These are phyloP conservation scores for Menidia beryllina DNA, from an alignment of 2,113 vertebrate genomes.

Conservation along the genomic window DNA sequence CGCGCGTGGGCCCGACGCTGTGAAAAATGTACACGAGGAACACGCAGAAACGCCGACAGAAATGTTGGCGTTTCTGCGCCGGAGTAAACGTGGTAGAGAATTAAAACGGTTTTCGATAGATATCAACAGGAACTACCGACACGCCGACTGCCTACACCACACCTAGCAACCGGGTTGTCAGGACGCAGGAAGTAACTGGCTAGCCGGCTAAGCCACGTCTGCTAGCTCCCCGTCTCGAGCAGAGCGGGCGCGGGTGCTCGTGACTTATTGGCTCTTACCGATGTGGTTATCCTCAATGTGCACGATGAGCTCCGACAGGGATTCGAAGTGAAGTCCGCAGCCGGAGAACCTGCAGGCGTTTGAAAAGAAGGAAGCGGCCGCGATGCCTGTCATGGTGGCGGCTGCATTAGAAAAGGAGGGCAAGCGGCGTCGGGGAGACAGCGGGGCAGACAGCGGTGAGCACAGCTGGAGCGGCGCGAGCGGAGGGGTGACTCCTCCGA, in stretches of 20 bases:
- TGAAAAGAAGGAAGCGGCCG: constrained; percentile 97
- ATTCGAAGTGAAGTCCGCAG: constrained; percentile 93
- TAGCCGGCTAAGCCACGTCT: constrained; percentile 65
- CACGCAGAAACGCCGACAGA: not conserved
- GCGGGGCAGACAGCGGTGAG: constrained; percentile 57
- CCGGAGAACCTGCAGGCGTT: constrained; percentile 93
- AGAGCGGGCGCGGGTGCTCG: constrained; percentile 35
- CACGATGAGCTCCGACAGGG: constrained; percentile 92
- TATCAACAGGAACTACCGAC: not conserved
- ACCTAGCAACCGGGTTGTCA: constrained; percentile 88
- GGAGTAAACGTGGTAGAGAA: not conserved
- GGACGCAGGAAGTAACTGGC: constrained; percentile 83
- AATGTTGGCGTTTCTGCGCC: not conserved
- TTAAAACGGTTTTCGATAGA: not conserved
- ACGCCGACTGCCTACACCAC: constrained; percentile 74
- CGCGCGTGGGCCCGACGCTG: constrained; percentile 40
- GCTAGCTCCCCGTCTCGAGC: constrained; percentile 61
- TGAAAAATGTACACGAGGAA: constrained; percentile 29
- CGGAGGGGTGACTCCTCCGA: constrained; percentile 29
- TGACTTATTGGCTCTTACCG: constrained; percentile 80
- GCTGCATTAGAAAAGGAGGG: constrained; percentile 84
- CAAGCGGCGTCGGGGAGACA: constrained; percentile 37
- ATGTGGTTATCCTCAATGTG: constrained; percentile 97
- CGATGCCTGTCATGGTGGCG: constrained; percentile 94
- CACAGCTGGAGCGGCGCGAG: constrained; percentile 76